phyloP scores from a whole-genome alignment of 35 echinoderm and acorn worm genomes.

The Lytechinus pictus region DNA sequence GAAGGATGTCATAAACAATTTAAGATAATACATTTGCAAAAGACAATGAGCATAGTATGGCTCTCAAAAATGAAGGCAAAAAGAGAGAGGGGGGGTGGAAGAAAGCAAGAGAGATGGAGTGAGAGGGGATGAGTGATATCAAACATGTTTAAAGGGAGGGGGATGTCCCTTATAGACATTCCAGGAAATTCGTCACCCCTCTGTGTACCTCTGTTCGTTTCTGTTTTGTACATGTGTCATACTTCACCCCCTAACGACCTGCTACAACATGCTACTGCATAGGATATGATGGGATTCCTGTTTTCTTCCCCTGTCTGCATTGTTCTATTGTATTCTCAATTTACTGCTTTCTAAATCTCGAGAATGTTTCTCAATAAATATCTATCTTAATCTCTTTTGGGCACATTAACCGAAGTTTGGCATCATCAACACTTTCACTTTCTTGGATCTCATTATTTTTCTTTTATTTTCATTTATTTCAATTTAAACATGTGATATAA shows the following conservation, averaged over 20 bases:
- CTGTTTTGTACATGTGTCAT: neutral
- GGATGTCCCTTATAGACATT: neutral
- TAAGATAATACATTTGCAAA: too few relatives aligned
- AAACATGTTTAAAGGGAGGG: neutral
- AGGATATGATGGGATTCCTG: conserved; percentile 1
- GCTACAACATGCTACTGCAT: neutral
- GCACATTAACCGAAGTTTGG: too few relatives aligned
- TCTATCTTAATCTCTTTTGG: too few relatives aligned
- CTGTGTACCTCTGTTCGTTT: neutral
- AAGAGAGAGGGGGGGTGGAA: neutral
- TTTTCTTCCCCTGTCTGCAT: neutral
- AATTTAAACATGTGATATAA: too few relatives aligned
- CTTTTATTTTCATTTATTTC: too few relatives aligned
- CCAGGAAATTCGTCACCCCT: neutral
- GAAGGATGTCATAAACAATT: too few relatives aligned
- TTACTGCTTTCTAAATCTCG: neutral
- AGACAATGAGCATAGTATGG: too few relatives aligned
- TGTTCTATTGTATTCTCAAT: neutral
- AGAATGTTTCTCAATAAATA: too few relatives aligned
- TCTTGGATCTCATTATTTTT: too few relatives aligned
- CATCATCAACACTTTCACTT: too few relatives aligned
- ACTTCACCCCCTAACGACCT: neutral
- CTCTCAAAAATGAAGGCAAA: neutral
- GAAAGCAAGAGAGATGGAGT: neutral
- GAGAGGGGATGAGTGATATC: neutral